Evolutionary conservation across 2,113 vertebrate species (phyloP).

Genomic region (Amblyornis subalaris): DNA sequence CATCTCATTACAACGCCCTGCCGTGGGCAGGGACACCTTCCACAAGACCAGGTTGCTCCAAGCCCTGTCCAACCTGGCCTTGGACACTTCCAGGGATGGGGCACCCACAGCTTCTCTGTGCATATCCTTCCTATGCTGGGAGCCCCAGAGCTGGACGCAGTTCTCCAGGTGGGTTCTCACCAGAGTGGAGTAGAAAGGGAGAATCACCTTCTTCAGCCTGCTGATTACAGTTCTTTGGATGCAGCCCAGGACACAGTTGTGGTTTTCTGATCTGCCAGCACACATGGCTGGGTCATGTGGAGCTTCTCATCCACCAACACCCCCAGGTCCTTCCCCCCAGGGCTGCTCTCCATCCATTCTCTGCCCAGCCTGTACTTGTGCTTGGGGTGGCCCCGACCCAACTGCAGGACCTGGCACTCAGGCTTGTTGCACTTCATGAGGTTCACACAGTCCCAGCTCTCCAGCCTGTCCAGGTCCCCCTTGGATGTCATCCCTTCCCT

Average conservation of each 20-base stretch:
- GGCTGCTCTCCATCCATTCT: background rate
- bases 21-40: background rate
- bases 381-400: background rate
- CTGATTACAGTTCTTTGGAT: background rate
- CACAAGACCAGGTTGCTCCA: background rate
- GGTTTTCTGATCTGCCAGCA: background rate
- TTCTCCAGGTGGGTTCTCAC: background rate
- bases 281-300: background rate
- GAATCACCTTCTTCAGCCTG: background rate
- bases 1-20: background rate
- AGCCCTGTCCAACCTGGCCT: background rate
- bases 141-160: background rate
- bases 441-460: background rate
- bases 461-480: background rate
- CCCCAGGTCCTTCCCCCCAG: background rate
- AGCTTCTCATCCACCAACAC: background rate
- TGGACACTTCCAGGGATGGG: background rate
- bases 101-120: background rate
- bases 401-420: too few species aligned
- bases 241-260: accelerated
- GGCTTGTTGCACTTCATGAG: background rate
- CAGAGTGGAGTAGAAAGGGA: background rate
- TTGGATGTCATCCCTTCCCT: background rate
- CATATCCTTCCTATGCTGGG: background rate
- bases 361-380: background rate